Conservation (phyloP, 2,888 invertebrate genomes). For the Xestia sexstrigata region DNA sequence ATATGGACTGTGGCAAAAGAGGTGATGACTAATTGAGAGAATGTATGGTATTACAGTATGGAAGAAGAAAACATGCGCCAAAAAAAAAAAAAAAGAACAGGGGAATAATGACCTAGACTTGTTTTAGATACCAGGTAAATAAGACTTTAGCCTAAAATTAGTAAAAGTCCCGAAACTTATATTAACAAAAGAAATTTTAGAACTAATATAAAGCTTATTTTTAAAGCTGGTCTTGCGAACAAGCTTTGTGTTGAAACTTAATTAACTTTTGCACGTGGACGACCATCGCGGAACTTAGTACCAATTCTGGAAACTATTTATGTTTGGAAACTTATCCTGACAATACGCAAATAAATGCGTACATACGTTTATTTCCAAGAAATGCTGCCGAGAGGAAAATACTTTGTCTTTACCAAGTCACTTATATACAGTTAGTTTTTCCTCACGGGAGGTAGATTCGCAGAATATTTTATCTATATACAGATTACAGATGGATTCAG, state of each 20-base stretch:
- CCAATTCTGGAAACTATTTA: conserved; percentile 10
- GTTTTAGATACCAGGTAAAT: not conserved
- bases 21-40: not conserved
- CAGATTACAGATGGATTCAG: conserved; percentile 6
- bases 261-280: conserved; percentile 39
- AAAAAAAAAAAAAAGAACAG: not conserved
- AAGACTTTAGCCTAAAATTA: conserved; percentile 15
- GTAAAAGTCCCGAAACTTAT: conserved; percentile 20
- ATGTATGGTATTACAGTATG: not conserved
- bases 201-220: conserved; percentile 39
- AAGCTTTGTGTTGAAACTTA: conserved; percentile 34
- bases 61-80: not conserved
- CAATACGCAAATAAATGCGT: not conserved
- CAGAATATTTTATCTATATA: conserved; percentile 4
- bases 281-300: not conserved
- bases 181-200: conserved; percentile 40
- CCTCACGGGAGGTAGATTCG: not conserved
- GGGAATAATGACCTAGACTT: not conserved
- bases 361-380: not conserved
- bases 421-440: not conserved
- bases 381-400: not conserved
- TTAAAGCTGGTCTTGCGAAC: conserved; percentile 17
- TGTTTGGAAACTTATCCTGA: conserved; percentile 1
- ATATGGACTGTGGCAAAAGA: no score
- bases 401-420: not conserved